Conservation (phyloP, 2,888 invertebrate species). For the Brenthis ino region DNA sequence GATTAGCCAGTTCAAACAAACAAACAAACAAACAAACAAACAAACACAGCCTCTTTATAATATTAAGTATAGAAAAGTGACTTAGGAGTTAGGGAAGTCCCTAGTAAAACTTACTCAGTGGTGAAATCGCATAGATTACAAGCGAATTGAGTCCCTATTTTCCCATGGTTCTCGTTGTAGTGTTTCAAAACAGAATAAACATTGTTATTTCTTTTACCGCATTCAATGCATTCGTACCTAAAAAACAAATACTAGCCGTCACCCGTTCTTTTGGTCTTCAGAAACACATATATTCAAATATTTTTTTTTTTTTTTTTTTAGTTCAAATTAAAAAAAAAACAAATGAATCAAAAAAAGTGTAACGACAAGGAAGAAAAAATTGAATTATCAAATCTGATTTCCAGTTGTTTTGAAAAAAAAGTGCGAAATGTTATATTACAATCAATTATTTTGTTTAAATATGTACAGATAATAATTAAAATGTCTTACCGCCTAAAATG, state of each 20-base stretch:
- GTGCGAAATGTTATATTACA: neutral
- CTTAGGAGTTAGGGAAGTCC: too few species aligned
- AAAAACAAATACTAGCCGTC: neutral
- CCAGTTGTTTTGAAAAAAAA: too few species aligned
- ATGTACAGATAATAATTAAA: too few species aligned
- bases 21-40: too few species aligned
- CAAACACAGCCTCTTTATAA: too few species aligned
- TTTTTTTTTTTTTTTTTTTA: too few species aligned
- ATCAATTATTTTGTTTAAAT: neutral
- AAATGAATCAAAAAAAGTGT: neutral
- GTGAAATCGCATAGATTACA: conserved; percentile 60
- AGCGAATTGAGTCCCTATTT: conserved; percentile 48
- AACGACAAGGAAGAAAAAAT: too few species aligned
- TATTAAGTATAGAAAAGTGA: too few species aligned
- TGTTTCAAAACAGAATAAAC: conserved; percentile 58
- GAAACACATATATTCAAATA: too few species aligned
- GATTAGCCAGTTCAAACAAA: too few species aligned
- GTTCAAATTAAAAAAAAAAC: neutral
- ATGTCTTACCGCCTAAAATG: conserved; percentile 58
- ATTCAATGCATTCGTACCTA: conserved; percentile 62
- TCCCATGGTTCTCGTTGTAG: conserved; percentile 58
- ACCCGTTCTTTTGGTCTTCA: neutral
- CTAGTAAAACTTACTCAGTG: conserved; percentile 55
- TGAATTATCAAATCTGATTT: too few species aligned
- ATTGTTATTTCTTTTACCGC: conserved; percentile 56